These are phyloP conservation scores for Macrobrachium rosenbergii DNA, from an alignment of 1,140 invertebrate species.

Conservation along the genomic window DNA sequence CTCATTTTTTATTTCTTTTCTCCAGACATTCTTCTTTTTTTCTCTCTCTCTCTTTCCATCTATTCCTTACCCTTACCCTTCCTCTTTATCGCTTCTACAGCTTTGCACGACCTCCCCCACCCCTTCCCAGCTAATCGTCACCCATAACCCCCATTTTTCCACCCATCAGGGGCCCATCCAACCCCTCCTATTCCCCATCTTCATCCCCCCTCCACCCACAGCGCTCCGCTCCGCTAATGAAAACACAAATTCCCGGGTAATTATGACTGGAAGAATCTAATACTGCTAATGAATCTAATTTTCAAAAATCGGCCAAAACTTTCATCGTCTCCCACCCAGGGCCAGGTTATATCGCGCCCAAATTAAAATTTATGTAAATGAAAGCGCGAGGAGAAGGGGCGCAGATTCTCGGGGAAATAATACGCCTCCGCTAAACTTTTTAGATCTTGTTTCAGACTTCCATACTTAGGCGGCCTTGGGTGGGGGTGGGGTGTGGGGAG, in stretches of 20 bases:
- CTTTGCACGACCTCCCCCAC: neutral
- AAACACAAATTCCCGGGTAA: conserved; percentile 57
- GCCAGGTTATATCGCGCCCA: conserved; percentile 29
- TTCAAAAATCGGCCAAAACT: conserved; percentile 46
- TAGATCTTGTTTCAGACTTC: too few relatives aligned
- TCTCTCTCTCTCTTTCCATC: neutral
- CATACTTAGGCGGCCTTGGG: too few relatives aligned
- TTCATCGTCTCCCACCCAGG: conserved; percentile 16
- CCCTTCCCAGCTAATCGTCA: too few relatives aligned
- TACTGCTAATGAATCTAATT: conserved; percentile 62
- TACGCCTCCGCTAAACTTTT: neutral
- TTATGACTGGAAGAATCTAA: conserved; percentile 57
- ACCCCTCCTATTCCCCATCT: neutral
- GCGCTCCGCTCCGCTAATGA: conserved; percentile 37
- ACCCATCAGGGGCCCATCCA: too few relatives aligned
- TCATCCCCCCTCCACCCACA: neutral
- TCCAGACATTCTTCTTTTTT: neutral
- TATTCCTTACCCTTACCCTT: neutral
- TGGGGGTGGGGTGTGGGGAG: neutral
- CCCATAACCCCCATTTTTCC: too few relatives aligned
- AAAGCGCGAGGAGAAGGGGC: neutral
- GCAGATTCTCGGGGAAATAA: conserved; percentile 15
- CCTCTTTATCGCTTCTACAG: neutral
- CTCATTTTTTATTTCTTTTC: neutral
- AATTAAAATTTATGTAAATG: conserved; percentile 60